Percentiles rank a stretch among this genome's conserved stretches.
Conservation (phyloP, 1,140 invertebrate species). For the Caligus rogercresseyi region DNA sequence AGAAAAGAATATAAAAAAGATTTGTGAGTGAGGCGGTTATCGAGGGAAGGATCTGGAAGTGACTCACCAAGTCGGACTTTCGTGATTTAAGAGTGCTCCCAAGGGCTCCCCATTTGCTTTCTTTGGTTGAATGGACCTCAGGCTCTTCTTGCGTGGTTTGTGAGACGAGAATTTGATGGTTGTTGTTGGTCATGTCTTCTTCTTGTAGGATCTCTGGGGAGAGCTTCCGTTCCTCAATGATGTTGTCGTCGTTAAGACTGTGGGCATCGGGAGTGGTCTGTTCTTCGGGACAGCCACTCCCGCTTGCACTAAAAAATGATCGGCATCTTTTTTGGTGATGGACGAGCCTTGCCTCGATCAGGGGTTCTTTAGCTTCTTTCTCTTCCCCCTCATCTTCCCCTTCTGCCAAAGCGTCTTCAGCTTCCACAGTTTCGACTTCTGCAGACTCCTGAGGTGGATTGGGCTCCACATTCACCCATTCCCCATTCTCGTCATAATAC, state of each 20-base stretch:
- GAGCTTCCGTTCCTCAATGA: no score
- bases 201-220: neutral
- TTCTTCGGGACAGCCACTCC: slow-evolving; percentile 15
- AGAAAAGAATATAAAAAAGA: slow-evolving; percentile 19
- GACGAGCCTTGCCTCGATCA: neutral
- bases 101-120: slow-evolving; percentile 5
- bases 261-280: slow-evolving; percentile 13
- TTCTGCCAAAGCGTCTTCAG: neutral
- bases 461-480: slow-evolving; percentile 14
- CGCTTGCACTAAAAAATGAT: slow-evolving; percentile 19
- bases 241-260: neutral
- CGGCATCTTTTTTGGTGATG: slow-evolving; percentile 3
- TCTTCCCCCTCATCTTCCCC: neutral
- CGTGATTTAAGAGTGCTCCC: slow-evolving; percentile 6
- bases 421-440: neutral
- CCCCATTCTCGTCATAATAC: slow-evolving; percentile 16
- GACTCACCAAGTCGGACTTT: neutral
- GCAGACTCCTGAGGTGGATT: neutral
- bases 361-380: neutral
- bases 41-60: neutral
- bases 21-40: neutral
- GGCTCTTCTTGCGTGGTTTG: neutral
- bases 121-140: neutral
- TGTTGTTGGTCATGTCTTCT: neutral
- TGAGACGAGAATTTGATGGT: neutral